Evolutionary conservation across 2,113 vertebrate genomes (phyloP).

Genomic region (Coracopsis vasa): DNA sequence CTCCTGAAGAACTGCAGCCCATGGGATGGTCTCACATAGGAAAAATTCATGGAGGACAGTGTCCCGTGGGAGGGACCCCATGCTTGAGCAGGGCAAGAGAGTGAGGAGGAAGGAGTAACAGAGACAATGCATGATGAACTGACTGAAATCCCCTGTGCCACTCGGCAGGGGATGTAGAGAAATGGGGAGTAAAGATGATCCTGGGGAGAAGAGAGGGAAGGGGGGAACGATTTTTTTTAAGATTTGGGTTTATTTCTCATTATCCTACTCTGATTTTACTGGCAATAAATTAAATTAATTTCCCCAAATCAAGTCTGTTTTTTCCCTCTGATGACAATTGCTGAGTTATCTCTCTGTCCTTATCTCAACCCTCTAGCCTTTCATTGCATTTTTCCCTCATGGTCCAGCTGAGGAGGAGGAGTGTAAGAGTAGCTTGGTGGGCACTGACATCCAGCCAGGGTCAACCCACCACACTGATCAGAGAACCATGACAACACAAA

Average conservation of each 20-base stretch:
- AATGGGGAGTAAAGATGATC: not conserved
- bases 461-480: not conserved
- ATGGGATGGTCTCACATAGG: not conserved
- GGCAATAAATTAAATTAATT: not conserved
- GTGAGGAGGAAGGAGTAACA: not conserved
- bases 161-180: not conserved
- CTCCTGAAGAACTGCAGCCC: not conserved
- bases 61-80: not conserved
- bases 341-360: not conserved
- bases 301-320: accelerated
- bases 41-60: not conserved
- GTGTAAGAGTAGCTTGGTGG: not conserved
- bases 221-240: not conserved
- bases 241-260: not conserved
- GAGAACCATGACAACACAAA: not conserved
- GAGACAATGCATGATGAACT: not conserved
- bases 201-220: not conserved
- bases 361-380: not conserved
- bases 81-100: not conserved
- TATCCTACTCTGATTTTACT: not conserved
- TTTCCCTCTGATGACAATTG: not conserved
- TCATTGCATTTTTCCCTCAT: accelerated
- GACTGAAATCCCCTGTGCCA: accelerated
- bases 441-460: not conserved
- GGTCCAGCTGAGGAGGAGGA: not conserved